Conservation (phyloP, 2,797 vertebrate species). For the Notolepis coatsorum region DNA sequence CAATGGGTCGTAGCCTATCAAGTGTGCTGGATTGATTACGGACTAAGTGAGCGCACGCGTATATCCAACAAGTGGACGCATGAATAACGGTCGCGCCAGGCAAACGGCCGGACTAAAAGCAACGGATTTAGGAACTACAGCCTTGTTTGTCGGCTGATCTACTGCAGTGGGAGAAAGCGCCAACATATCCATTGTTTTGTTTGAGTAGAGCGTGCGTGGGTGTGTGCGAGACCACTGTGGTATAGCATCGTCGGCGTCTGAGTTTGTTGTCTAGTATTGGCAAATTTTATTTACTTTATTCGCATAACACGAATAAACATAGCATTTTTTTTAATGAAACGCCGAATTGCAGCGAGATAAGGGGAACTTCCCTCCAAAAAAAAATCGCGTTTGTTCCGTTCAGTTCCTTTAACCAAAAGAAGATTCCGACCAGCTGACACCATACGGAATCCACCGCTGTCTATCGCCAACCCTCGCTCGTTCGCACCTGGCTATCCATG, state of each 20-base stretch:
- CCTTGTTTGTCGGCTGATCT: slow-evolving; percentile 2
- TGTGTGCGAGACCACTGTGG: slow-evolving; percentile 19
- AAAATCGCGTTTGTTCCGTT: not conserved
- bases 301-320: not conserved
- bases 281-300: slow-evolving; percentile 22
- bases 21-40: slow-evolving; percentile 25
- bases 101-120: slow-evolving; percentile 11
- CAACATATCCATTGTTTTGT: not conserved
- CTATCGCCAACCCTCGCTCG: slow-evolving; percentile 23
- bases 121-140: slow-evolving; percentile 16
- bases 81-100: slow-evolving; percentile 14
- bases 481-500: slow-evolving; percentile 42
- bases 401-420: slow-evolving; percentile 15
- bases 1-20: slow-evolving; percentile 44
- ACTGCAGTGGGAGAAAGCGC: not conserved
- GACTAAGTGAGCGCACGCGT: slow-evolving; percentile 57
- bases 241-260: slow-evolving; percentile 40
- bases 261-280: slow-evolving; percentile 35
- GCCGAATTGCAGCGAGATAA: slow-evolving; percentile 50
- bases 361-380: slow-evolving; percentile 4
- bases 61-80: slow-evolving; percentile 79
- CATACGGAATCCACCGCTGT: slow-evolving; percentile 49
- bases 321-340: not conserved
- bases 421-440: slow-evolving; percentile 35
- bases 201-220: slow-evolving; percentile 33